Base-by-base conservation (phyloP, 2,113 vertebrate genomes). In the Pterocles burchelli region DNA sequence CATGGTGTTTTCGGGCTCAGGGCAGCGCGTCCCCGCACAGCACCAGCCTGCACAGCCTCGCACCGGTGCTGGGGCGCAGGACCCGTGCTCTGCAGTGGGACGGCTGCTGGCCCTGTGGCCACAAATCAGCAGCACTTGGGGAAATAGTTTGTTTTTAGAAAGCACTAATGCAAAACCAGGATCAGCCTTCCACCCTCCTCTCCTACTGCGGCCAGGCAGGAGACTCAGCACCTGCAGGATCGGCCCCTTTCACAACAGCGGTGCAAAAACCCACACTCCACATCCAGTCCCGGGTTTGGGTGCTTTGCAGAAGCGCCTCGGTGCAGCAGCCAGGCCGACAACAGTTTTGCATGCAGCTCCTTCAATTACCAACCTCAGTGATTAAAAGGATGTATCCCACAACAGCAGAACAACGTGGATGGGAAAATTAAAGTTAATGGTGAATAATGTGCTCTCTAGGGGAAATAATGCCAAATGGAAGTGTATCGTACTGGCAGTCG, bases 401-500 rank as follows among this genome's bases (percentile, higher is more conserved):
- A 41, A 62, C 63, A 70, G 78, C 54, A 85, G 90, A 88, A 28
- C 36, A 18, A 43, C 16, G 74, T 29, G 52, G 81, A 89, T 78
- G 79, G 48, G 75, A 92, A 90, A 90, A 95, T 77, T 51, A 93
- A 71, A 49, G 74, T 91, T 92, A 81, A 78, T 71, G 51, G 61
- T 10, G 45, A 89, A 85, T 91, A 82, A 97, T 93, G 85, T 89
- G 34, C 65, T 89, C 86, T 81, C 94, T 38, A 33, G 80, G 77
- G 92, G 38, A 3, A 33, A 63, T 59, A 62, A 46, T 3, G 25
- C 83, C 59, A n/a, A 57, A 20, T 6, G 58, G 70, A 70, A 77
- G 58, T 3, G 12, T 24, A 1, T 2, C 36, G 62, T 57, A 18
- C 54, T 70, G 15, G 45, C 79, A 83, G 75, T 29, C 25, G 1